These are phyloP conservation scores for Gandaritis pyraliata DNA, from an alignment of 2,888 invertebrate genomes.

Conservation along the genomic window DNA sequence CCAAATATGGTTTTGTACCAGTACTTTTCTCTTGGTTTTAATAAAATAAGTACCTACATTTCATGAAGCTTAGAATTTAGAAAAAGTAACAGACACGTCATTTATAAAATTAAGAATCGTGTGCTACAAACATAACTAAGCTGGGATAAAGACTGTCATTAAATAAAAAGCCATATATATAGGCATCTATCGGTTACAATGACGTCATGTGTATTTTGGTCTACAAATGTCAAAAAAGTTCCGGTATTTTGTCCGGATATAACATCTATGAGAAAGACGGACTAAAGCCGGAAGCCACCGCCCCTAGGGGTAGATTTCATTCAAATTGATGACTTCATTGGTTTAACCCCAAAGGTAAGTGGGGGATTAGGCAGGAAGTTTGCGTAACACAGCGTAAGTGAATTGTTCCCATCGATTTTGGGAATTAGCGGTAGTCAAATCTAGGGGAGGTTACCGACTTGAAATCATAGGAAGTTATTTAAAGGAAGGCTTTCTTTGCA, in stretches of 20 bases:
- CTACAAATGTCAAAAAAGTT: not conserved
- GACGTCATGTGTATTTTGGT: not conserved
- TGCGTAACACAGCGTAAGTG: slow-evolving; percentile 63
- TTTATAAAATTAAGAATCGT: no score
- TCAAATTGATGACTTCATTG: slow-evolving; percentile 77
- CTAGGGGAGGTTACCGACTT: slow-evolving; percentile 2
- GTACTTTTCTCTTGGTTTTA: no score
- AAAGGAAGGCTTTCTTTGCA: no score
- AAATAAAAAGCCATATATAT: no score
- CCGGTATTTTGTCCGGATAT: slow-evolving; percentile 7
- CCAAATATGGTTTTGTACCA: no score
- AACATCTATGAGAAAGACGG: slow-evolving; percentile 1
- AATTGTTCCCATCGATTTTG: slow-evolving; percentile 62
- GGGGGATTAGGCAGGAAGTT: slow-evolving; percentile 68
- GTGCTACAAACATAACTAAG: no score
- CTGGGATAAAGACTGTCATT: no score
- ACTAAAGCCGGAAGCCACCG: slow-evolving; percentile 30
- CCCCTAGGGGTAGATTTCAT: slow-evolving; percentile 62
- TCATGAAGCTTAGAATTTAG: no score
- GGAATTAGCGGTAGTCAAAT: slow-evolving; percentile 32
- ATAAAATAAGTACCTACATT: no score
- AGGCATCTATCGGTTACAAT: not conserved
- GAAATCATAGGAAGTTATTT: not conserved
- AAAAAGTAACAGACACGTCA: no score
- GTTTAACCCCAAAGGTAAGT: slow-evolving; percentile 71